phyloP scores from a whole-genome alignment of 2,113 vertebrate genomes.

The Bucco capensis region DNA sequence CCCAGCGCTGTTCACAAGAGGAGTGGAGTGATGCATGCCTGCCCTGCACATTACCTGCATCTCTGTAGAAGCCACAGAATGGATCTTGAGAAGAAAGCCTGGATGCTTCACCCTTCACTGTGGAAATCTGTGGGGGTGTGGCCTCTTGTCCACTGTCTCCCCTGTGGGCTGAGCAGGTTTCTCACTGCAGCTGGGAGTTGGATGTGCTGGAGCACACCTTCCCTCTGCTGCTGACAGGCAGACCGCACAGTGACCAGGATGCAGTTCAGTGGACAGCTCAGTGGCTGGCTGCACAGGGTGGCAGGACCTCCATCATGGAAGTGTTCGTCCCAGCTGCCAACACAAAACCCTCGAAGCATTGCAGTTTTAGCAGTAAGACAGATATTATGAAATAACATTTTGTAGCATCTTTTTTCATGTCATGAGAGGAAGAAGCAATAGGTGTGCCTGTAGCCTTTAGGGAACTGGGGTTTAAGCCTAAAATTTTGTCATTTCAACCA shows the following conservation, averaged over 20 bases:
- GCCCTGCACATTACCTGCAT: rapidly evolving
- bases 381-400: background rate
- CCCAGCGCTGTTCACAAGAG: background rate
- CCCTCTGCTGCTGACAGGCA: rapidly evolving
- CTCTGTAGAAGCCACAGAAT: background rate
- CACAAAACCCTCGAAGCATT: background rate
- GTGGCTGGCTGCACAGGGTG: rapidly evolving
- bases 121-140: background rate
- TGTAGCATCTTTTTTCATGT: background rate
- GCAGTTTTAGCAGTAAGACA: background rate
- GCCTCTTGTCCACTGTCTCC: background rate
- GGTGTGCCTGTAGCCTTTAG: background rate
- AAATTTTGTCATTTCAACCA: background rate
- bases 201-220: background rate
- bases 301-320: background rate
- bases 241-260: rapidly evolving
- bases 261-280: rapidly evolving
- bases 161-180: background rate
- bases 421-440: background rate
- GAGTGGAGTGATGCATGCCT: rapidly evolving
- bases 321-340: background rate
- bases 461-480: background rate
- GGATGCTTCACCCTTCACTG: rapidly evolving
- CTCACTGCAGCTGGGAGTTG: background rate
- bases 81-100: background rate